A percentile compares a stretch with the other conserved stretches of the same genome.
Conservation (phyloP, 2,797 vertebrate species). For the Lagodon rhomboides region DNA sequence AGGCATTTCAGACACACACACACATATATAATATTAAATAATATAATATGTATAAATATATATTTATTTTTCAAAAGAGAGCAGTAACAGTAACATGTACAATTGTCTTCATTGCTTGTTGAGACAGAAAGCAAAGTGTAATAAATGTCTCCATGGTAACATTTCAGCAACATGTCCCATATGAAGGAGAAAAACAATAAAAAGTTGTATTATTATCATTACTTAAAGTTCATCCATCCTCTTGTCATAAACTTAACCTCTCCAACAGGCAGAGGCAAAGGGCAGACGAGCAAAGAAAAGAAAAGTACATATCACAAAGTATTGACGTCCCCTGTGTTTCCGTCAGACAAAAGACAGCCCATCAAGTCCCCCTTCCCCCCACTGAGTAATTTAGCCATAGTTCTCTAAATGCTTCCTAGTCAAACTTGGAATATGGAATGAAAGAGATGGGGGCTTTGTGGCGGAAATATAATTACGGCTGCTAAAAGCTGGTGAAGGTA, state of each 20-base stretch:
- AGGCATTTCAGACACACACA: too few species aligned
- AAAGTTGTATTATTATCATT: slow-evolving; percentile 26
- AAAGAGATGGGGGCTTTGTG: slow-evolving; percentile 93
- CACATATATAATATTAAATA: too few species aligned
- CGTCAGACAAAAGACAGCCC: slow-evolving; percentile 76
- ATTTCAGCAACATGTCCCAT: slow-evolving; percentile 4
- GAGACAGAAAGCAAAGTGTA: background rate
- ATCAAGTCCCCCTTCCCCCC: slow-evolving; percentile 89
- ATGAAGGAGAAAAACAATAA: background rate
- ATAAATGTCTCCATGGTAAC: slow-evolving; percentile 1
- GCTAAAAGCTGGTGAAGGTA: slow-evolving; percentile 93
- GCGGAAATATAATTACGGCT: slow-evolving; percentile 98
- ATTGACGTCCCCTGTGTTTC: slow-evolving; percentile 79
- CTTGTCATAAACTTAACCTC: slow-evolving; percentile 72
- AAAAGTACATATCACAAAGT: slow-evolving; percentile 81
- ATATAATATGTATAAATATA: background rate
- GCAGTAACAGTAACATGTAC: background rate
- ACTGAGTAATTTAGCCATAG: slow-evolving; percentile 89
- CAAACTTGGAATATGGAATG: slow-evolving; percentile 97
- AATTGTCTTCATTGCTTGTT: slow-evolving; percentile 2
- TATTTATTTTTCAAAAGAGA: slow-evolving; percentile 11
- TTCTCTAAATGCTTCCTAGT: slow-evolving; percentile 94
- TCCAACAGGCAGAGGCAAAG: slow-evolving; percentile 75
- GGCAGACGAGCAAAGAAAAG: slow-evolving; percentile 74
- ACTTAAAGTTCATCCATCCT: slow-evolving; percentile 49